These are phyloP conservation scores for Heliconius congener DNA, from an alignment of 1,140 invertebrate species.

Conservation along the genomic window DNA sequence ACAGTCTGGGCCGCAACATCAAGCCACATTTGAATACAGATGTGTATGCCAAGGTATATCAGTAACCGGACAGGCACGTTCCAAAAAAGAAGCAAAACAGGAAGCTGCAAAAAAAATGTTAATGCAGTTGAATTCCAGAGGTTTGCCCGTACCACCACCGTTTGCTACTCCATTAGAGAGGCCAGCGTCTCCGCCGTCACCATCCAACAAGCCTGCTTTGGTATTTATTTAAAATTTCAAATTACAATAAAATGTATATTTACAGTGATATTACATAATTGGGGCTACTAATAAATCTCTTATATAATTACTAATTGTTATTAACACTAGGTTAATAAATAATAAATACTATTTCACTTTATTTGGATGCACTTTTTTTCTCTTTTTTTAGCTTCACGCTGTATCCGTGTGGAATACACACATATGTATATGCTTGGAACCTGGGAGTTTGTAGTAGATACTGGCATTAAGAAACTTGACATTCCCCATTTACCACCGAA, in stretches of 20 bases:
- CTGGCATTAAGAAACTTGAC: no score
- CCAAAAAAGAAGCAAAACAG: constrained; percentile 73
- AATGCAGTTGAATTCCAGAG: constrained; percentile 43
- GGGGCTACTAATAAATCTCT: no score
- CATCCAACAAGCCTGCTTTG: constrained; percentile 32
- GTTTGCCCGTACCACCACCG: constrained; percentile 51
- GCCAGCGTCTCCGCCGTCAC: constrained; percentile 25
- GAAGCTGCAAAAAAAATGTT: constrained; percentile 61
- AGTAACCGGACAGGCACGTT: constrained; percentile 56
- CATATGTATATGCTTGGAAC: no score
- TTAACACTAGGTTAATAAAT: no score
- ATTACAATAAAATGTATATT: not conserved
- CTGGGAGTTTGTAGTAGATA: no score
- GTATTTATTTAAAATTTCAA: constrained; percentile 16
- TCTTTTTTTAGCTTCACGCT: no score
- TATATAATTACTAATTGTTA: no score
- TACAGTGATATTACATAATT: not conserved
- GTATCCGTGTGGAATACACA: no score
- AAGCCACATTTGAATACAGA: constrained; percentile 63
- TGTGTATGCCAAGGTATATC: constrained; percentile 51
- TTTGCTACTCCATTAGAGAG: constrained; percentile 37
- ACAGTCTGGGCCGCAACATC: constrained; percentile 65
- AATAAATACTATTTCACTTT: no score
- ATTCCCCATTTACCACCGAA: no score
- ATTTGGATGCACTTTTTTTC: no score